Percentiles rank a stretch among this genome's conserved stretches.
Evolutionary conservation across 1,140 invertebrate genomes (phyloP).

Genomic region (Calephelis nemesis): DNA sequence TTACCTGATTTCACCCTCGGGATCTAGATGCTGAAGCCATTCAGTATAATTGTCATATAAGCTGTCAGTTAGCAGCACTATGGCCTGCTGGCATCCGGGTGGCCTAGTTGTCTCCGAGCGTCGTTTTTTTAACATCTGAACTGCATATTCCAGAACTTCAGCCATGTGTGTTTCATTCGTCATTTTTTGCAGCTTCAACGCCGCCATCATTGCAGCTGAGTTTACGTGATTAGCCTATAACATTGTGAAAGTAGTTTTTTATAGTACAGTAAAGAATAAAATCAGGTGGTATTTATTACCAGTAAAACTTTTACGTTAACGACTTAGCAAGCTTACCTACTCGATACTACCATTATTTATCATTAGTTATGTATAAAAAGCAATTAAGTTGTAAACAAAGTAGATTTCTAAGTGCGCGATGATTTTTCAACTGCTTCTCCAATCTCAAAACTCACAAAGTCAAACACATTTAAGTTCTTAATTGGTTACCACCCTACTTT

Average conservation of each 20-base stretch:
- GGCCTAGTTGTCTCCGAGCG: constrained; percentile 32
- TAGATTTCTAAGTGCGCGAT: no score
- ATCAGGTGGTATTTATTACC: neutral
- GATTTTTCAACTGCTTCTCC: no score
- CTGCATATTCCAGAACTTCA: constrained; percentile 88
- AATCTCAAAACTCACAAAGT: no score
- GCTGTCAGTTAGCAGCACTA: constrained; percentile 63
- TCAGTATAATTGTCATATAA: constrained; percentile 56
- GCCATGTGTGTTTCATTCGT: constrained; percentile 92
- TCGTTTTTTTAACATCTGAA: constrained; percentile 82
- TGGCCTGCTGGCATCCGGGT: constrained; percentile 62
- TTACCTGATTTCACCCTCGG: constrained; percentile 57
- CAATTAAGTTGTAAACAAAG: no score
- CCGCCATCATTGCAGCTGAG: constrained; percentile 86
- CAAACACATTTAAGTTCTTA: no score
- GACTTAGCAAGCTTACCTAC: no score
- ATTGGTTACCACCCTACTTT: no score
- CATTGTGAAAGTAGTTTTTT: neutral
- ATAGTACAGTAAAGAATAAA: neutral
- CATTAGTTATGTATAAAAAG: no score
- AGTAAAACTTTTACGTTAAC: no score
- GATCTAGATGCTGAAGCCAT: constrained; percentile 48
- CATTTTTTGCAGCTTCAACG: constrained; percentile 84
- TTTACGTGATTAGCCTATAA: constrained; percentile 90
- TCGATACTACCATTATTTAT: no score